Evolutionary conservation across 2,113 vertebrate species (phyloP).

Genomic region (Caranx melampygus): DNA sequence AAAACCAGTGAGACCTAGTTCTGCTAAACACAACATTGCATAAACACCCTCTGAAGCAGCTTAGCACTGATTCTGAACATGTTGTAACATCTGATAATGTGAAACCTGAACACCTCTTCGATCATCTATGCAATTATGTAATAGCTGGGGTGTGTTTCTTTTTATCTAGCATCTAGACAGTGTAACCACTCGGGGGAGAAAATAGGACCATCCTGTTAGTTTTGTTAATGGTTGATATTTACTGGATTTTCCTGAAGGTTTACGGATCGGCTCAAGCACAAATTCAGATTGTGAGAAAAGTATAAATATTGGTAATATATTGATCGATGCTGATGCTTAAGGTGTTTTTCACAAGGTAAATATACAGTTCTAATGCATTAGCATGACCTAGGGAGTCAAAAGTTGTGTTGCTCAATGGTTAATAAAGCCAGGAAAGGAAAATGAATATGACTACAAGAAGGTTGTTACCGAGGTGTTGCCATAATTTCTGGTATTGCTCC

Average conservation of each 20-base stretch:
- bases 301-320: neutral
- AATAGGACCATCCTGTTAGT: neutral
- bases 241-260: neutral
- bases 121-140: neutral
- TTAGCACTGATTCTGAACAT: conserved; percentile 2
- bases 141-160: conserved; percentile 5
- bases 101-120: neutral
- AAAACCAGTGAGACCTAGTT: neutral
- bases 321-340: neutral
- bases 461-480: no score
- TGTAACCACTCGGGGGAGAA: no score
- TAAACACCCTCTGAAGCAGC: conserved; percentile 17
- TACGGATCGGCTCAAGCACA: neutral
- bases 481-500: no score
- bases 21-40: neutral
- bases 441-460: no score
- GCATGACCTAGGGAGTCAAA: no score
- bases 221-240: neutral
- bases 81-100: neutral
- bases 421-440: no score
- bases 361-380: no score
- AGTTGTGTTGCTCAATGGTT: no score
- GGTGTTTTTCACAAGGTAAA: no score
- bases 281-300: neutral
- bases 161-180: neutral